Conservation (phyloP, 2,797 vertebrate species). For the Poeciliopsis turneri region DNA sequence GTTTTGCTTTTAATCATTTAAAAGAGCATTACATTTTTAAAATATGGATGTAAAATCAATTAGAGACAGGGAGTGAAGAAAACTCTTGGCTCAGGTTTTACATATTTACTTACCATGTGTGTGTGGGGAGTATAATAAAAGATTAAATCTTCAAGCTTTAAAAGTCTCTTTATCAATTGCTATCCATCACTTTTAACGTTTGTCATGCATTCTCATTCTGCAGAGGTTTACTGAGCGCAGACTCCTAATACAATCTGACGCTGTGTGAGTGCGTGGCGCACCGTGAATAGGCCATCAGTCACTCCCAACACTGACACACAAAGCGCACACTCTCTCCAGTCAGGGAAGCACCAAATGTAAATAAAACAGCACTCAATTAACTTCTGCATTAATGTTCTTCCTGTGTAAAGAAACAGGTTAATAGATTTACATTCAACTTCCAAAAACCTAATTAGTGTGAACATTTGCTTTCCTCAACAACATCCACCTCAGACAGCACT, state of each 20-base stretch:
- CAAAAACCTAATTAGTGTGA: constrained; percentile 54
- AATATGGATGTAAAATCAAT: not conserved
- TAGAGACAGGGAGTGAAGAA: not conserved
- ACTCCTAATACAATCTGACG: not conserved
- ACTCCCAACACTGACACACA: constrained; percentile 4
- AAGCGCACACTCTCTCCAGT: constrained; percentile 1
- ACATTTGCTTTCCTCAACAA: constrained; percentile 39
- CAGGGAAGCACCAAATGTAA: constrained; percentile 17
- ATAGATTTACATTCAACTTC: constrained; percentile 41
- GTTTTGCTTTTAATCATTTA: not conserved
- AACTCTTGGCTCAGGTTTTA: not conserved
- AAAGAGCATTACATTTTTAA: not conserved
- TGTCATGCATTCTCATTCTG: not conserved
- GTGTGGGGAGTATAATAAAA: not conserved
- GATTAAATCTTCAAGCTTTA: not conserved
- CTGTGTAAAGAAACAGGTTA: constrained; percentile 39
- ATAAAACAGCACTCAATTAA: constrained; percentile 26
- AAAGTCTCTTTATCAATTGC: not conserved
- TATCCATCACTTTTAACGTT: not conserved
- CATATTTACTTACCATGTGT: not conserved
- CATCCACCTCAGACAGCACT: constrained; percentile 41
- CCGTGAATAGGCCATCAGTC: constrained; percentile 6
- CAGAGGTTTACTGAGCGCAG: not conserved
- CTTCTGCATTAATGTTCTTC: constrained; percentile 13
- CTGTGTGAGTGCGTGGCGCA: not conserved